Evolutionary conservation across 2,113 vertebrate genomes (phyloP).

Genomic region (Hippolais icterina): DNA sequence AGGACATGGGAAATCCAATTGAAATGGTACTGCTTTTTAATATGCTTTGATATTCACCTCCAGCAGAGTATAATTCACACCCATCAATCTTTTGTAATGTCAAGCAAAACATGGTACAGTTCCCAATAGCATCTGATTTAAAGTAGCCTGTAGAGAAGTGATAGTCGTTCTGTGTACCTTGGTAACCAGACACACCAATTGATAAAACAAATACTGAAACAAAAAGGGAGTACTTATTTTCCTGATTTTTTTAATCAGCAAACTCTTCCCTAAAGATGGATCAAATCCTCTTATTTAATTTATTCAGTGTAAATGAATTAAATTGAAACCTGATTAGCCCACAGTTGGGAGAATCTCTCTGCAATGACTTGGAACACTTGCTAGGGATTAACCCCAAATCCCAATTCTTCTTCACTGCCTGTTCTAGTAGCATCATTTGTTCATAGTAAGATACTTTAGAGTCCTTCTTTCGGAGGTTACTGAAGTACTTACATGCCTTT

Average conservation of each 20-base stretch:
- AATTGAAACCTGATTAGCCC: slow-evolving; percentile 33
- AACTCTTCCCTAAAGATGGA: not conserved
- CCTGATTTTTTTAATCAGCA: not conserved
- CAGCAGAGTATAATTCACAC: not conserved
- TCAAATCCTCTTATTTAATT: slow-evolving; percentile 27
- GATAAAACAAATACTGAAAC: not conserved
- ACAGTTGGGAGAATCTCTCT: not conserved
- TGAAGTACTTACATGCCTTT: not conserved
- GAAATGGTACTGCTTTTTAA: not conserved
- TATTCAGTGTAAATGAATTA: slow-evolving; percentile 29
- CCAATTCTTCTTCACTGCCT: not conserved
- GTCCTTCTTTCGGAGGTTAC: not conserved
- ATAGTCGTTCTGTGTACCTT: not conserved
- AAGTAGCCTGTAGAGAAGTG: not conserved
- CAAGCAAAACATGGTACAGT: not conserved
- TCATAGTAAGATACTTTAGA: not conserved
- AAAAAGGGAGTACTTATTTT: not conserved
- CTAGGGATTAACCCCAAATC: slow-evolving; percentile 34
- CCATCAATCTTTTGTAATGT: not conserved
- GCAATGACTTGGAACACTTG: not conserved
- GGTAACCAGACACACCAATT: not conserved
- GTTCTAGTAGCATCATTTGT: not conserved
- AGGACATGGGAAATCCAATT: not conserved
- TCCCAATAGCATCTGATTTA: not conserved
- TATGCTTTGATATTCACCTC: not conserved